Percentiles rank a stretch among this genome's conserved stretches.
phyloP scores from a whole-genome alignment of 53 echinoderm and acorn worm species.

The Echinarachnius parma region DNA sequence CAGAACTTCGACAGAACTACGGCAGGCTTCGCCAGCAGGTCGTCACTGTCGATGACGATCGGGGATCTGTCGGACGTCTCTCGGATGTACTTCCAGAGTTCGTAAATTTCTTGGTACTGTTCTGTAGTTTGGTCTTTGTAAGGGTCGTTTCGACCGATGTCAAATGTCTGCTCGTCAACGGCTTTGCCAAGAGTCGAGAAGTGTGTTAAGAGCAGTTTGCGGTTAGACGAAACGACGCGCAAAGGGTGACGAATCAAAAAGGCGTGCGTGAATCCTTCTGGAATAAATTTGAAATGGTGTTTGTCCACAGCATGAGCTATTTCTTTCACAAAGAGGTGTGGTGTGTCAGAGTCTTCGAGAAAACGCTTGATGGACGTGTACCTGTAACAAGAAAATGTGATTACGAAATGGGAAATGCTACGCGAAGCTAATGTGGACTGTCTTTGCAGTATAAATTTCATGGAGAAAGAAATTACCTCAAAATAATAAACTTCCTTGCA shows the following conservation, averaged over 20 bases:
- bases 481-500: too few species aligned
- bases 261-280: neutral
- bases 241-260: neutral
- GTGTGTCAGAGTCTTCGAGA: too few species aligned
- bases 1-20: constrained; percentile 27
- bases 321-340: too few species aligned
- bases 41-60: constrained; percentile 38
- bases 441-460: too few species aligned
- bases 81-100: constrained; percentile 15
- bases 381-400: too few species aligned
- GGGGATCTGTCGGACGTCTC: neutral
- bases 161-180: neutral
- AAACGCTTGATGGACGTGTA: too few species aligned
- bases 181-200: too few species aligned
- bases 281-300: too few species aligned
- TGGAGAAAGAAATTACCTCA: too few species aligned
- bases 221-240: neutral
- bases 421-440: too few species aligned
- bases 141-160: neutral
- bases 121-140: neutral
- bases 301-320: too few species aligned
- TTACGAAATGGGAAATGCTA: too few species aligned
- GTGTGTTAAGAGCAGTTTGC: neutral
- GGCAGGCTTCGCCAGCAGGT: constrained; percentile 24
- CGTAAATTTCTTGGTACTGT: neutral